phyloP scores from a whole-genome alignment of 2,888 invertebrate genomes.

The Mythimna impura region DNA sequence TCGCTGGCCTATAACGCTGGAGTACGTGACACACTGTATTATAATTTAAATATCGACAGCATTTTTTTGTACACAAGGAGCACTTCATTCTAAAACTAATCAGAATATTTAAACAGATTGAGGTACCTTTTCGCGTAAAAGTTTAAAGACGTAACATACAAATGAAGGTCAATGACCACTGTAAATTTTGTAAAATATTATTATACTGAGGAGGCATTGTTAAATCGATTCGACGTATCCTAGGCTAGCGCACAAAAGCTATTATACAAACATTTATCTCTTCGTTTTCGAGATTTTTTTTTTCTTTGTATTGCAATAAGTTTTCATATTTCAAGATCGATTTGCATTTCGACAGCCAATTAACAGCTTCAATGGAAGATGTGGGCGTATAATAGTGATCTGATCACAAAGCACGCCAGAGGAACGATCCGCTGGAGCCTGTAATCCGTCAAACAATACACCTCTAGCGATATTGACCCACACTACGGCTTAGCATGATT shows the following conservation, averaged over 20 bases:
- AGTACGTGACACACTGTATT: slow-evolving; percentile 18
- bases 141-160: not conserved
- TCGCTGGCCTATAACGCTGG: slow-evolving; percentile 21
- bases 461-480: slow-evolving; percentile 7
- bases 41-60: slow-evolving; percentile 10
- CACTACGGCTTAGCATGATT: slow-evolving; percentile 9
- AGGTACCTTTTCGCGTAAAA: not conserved
- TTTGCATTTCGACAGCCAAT: slow-evolving; percentile 5
- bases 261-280: not conserved
- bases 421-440: not conserved
- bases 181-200: not conserved
- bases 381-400: not conserved
- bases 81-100: slow-evolving; percentile 16
- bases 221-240: slow-evolving; percentile 19
- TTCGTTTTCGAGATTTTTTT: slow-evolving; percentile 1
- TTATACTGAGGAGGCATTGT: not conserved
- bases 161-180: not conserved
- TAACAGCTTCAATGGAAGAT: not conserved
- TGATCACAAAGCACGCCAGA: slow-evolving; percentile 1
- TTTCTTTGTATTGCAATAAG: not conserved
- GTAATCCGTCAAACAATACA: slow-evolving; percentile 23
- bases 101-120: slow-evolving; percentile 1
- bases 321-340: slow-evolving; percentile 5
- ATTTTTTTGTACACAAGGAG: not conserved
- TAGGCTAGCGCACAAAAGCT: not conserved